A percentile compares a stretch with the other conserved stretches of the same genome.
phyloP scores from a whole-genome alignment of 2,888 invertebrate species.

The Caenorhabditis becei region DNA sequence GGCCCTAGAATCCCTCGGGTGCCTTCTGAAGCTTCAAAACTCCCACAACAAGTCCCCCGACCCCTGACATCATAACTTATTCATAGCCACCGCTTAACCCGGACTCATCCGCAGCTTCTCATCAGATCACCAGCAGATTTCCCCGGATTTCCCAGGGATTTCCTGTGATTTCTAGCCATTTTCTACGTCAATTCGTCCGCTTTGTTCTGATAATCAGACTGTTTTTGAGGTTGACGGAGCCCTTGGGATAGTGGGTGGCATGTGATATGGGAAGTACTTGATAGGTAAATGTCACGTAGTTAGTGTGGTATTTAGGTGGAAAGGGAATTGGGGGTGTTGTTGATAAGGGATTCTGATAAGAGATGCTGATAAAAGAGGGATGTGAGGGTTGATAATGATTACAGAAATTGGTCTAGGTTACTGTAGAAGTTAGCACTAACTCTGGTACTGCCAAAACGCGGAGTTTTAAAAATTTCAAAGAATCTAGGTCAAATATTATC shows the following conservation, averaged over 20 bases:
- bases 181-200: not conserved
- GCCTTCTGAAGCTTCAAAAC: too few relatives aligned
- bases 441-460: too few relatives aligned
- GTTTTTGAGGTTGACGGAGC: not conserved
- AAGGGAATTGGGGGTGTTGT: not conserved
- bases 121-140: too few relatives aligned
- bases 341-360: too few relatives aligned
- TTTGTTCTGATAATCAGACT: not conserved
- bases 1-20: too few relatives aligned
- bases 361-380: too few relatives aligned
- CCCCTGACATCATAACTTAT: conserved; percentile 4
- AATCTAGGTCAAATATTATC: too few relatives aligned
- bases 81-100: conserved; percentile 2
- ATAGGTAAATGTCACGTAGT: not conserved
- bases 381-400: too few relatives aligned
- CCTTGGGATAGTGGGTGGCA: not conserved
- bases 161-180: not conserved
- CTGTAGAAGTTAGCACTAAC: too few relatives aligned
- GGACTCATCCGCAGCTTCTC: not conserved
- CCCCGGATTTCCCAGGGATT: not conserved
- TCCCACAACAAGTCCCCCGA: too few relatives aligned
- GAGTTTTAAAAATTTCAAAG: too few relatives aligned
- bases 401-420: too few relatives aligned
- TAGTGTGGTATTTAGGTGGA: not conserved
- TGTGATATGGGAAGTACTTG: not conserved